Percentiles rank a stretch among this genome's conserved stretches.
phyloP scores from a whole-genome alignment of 1,140 invertebrate genomes.

The Hylyphantes graminicola region DNA sequence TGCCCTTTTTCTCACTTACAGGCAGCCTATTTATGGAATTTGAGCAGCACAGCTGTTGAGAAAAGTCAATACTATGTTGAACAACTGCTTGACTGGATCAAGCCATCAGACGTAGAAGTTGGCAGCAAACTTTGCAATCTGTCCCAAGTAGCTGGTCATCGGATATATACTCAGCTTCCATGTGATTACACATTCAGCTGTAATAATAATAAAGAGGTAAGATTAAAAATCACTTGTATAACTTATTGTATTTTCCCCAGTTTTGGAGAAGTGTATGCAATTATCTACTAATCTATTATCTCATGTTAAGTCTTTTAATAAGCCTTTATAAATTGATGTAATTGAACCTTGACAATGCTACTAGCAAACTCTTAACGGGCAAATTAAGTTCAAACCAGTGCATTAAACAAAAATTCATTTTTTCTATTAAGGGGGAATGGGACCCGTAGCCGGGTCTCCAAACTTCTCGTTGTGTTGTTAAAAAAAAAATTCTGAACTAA shows the following conservation, averaged over 20 bases:
- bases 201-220: slow-evolving; percentile 3
- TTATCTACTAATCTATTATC: not conserved
- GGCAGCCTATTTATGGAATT: slow-evolving; percentile 34
- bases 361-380: too few relatives aligned
- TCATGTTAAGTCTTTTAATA: not conserved
- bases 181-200: slow-evolving; percentile 42
- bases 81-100: slow-evolving; percentile 34
- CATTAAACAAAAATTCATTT: too few relatives aligned
- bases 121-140: slow-evolving; percentile 34
- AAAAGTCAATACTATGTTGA: slow-evolving; percentile 39
- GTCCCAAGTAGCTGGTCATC: slow-evolving; percentile 44
- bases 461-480: too few relatives aligned
- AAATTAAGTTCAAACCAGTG: too few relatives aligned
- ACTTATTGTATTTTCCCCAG: not conserved
- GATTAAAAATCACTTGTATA: slow-evolving; percentile 1
- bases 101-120: slow-evolving; percentile 18
- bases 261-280: not conserved
- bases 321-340: too few relatives aligned
- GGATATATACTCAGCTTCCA: slow-evolving; percentile 38
- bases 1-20: not conserved
- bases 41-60: slow-evolving; percentile 23
- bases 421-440: too few relatives aligned
- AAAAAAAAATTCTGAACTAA: too few relatives aligned
- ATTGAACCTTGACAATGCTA: too few relatives aligned
- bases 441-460: too few relatives aligned